Conservation (phyloP, 2,888 invertebrate genomes). For the Phyto melanocephala region DNA sequence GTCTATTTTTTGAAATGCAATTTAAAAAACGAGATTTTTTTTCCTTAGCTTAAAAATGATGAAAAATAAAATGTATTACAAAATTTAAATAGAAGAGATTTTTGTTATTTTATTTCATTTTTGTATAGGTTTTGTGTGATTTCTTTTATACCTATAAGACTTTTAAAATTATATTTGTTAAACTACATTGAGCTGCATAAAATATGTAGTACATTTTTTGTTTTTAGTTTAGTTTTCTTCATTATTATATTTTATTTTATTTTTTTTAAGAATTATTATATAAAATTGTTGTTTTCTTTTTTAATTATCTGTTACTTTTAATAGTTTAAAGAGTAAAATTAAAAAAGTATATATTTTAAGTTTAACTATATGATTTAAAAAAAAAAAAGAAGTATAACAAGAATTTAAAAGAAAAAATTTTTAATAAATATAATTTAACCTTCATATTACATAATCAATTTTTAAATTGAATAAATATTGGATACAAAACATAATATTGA, state of each 20-base stretch:
- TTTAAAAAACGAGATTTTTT: background rate
- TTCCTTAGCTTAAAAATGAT: background rate
- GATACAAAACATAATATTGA: too few species aligned
- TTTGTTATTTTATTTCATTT: slow-evolving; percentile 20
- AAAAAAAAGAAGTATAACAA: slow-evolving; percentile 30
- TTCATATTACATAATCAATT: too few species aligned
- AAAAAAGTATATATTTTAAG: background rate
- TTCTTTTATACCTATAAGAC: background rate
- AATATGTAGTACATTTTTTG: background rate
- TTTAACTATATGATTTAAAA: background rate
- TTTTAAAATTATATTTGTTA: background rate
- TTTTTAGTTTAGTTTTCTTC: background rate
- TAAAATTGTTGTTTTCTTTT: slow-evolving; percentile 12
- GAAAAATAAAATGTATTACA: slow-evolving; percentile 1
- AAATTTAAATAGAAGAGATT: slow-evolving; percentile 17
- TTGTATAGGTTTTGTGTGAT: background rate
- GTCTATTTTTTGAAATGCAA: background rate
- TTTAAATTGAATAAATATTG: too few species aligned
- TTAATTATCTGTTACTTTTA: slow-evolving; percentile 17
- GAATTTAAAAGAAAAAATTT: slow-evolving; percentile 8
- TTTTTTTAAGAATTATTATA: background rate
- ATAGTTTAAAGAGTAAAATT: slow-evolving; percentile 17
- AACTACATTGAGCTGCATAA: slow-evolving; percentile 42
- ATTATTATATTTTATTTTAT: background rate
- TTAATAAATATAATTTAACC: too few species aligned